phyloP scores from a whole-genome alignment of 2,888 invertebrate species.

The Maniola hyperantus region DNA sequence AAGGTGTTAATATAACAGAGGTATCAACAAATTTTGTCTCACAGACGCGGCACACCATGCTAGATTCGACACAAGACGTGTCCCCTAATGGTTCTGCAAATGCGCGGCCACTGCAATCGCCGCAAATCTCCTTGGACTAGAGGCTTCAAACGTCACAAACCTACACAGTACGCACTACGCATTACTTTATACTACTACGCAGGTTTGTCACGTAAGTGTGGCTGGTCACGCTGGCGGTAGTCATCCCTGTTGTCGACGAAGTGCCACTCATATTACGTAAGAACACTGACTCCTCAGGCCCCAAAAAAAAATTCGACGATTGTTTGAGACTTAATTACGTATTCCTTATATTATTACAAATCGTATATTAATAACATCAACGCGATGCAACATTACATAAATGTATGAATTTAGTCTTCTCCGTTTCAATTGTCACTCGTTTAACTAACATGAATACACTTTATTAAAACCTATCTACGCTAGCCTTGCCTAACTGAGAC shows the following conservation, averaged over 20 bases:
- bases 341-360: constrained; percentile 64
- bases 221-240: too few relatives aligned
- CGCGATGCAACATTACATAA: constrained; percentile 78
- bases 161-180: too few relatives aligned
- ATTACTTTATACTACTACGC: too few relatives aligned
- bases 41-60: constrained; percentile 19
- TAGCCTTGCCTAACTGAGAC: constrained; percentile 80
- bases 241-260: too few relatives aligned
- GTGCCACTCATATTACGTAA: too few relatives aligned
- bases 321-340: constrained; percentile 39
- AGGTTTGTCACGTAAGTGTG: too few relatives aligned
- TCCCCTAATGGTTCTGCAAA: too few relatives aligned
- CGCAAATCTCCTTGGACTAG: too few relatives aligned
- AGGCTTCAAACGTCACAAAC: too few relatives aligned
- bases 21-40: constrained; percentile 52
- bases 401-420: constrained; percentile 81
- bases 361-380: constrained; percentile 73
- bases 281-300: too few relatives aligned
- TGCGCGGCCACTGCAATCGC: too few relatives aligned
- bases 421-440: constrained; percentile 79
- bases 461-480: constrained; percentile 78
- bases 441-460: constrained; percentile 73
- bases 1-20: constrained; percentile 51
- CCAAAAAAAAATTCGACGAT: neutral
- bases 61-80: neutral